A percentile compares a stretch with the other conserved stretches of the same genome.
These are phyloP conservation scores for Spheniscus humboldti DNA, from an alignment of 2,797 vertebrate species.

Conservation along the genomic window DNA sequence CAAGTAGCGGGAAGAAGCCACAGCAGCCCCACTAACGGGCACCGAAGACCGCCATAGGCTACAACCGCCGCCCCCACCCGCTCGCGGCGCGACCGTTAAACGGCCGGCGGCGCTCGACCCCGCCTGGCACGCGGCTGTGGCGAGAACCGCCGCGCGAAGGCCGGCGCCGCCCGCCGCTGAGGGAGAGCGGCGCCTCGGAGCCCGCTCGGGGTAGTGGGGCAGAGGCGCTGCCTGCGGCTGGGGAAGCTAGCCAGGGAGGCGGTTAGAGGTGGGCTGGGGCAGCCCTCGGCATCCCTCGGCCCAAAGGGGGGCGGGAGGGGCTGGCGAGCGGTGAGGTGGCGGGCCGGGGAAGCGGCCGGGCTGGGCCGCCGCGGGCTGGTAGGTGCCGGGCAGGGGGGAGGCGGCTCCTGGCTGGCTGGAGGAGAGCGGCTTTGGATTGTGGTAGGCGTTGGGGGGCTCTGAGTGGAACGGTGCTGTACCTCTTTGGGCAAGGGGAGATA, in stretches of 20 bases:
- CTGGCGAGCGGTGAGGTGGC: neutral
- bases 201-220: neutral
- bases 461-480: fast-evolving
- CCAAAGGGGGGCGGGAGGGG: neutral
- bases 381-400: neutral
- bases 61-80: fast-evolving
- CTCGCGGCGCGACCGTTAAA: neutral
- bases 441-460: fast-evolving
- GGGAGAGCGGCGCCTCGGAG: neutral
- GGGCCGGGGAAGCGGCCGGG: neutral
- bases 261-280: neutral
- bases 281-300: too few species aligned
- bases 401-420: neutral
- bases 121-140: neutral
- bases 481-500: fast-evolving
- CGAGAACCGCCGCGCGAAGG: neutral
- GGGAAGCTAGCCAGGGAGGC: too few species aligned
- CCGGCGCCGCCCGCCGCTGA: neutral
- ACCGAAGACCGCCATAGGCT: fast-evolving
- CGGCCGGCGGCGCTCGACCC: too few species aligned
- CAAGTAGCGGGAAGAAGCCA: too few species aligned
- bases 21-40: fast-evolving
- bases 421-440: too few species aligned
- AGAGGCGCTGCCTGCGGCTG: neutral
- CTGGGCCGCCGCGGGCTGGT: neutral